Evolutionary conservation across 2,797 vertebrate genomes (phyloP), one percentile per base, ranked within the genome.

Genomic region (Glyptemys insculpta): DNA sequence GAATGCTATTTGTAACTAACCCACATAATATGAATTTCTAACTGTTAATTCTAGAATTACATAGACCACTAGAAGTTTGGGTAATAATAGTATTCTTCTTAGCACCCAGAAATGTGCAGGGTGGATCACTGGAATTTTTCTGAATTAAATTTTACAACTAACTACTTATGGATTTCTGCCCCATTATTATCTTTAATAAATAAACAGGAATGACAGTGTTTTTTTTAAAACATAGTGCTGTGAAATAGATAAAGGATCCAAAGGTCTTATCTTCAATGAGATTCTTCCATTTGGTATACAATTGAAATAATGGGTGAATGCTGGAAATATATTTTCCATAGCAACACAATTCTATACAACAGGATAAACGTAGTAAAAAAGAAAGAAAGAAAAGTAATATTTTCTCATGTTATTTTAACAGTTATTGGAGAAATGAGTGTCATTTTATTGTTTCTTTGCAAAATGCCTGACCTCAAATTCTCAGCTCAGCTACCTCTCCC

Each of bases 381-480:
- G 62, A 3, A 1, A 34, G 59, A 62, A 62, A 62, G 59, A 31
- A 15, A 34, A 62, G 59, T 34, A 34, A 0, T 5, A n/a, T 50
- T 80, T 80, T 65, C 14, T 29, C 5, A n/a, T 92, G 86, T 74
- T 90, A 6, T 5, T 96, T 94, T 92, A 72, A 37, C 62, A 84
- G 34, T 27, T 65, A 92, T 89, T 79, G 4, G 94, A 90, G 81
- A 89, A 12, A 68, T 34, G 3, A 84, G 23, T 90, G 92, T 18
- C 37, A 37, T 94, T 91, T 96, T 68, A 44, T 87, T 84, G 25
- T 91, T 90, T 90, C 44, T 94, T 90, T 79, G 23, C 23, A 91
- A 86, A 92, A 76, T 52, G 8, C 25, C 41, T 92, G 84, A 83
- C 79, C 72, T 96, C 90, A 97, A 96, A 94, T 93, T 94, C 81